phyloP scores from a whole-genome alignment of 2,888 invertebrate species.

The Tetragonula carbonaria region DNA sequence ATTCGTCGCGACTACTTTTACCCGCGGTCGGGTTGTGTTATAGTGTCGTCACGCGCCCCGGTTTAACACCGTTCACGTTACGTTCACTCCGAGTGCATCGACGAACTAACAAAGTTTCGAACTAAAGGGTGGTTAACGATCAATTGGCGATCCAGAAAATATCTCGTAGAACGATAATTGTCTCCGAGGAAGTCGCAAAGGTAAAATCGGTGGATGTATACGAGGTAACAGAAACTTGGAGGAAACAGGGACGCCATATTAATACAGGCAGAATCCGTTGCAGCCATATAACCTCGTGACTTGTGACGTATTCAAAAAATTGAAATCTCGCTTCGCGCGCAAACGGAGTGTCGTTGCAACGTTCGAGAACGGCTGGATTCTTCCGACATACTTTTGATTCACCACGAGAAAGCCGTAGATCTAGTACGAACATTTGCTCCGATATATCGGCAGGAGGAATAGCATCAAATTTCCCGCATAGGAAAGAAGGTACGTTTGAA shows the following conservation, averaged over 20 bases:
- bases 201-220: not conserved
- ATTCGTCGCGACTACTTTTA: slow-evolving; percentile 29
- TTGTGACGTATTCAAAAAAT: not conserved
- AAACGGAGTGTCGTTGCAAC: slow-evolving; percentile 16
- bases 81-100: slow-evolving; percentile 7
- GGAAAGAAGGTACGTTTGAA: not conserved
- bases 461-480: slow-evolving; percentile 11
- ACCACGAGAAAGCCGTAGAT: not conserved
- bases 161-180: not conserved
- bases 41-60: slow-evolving; percentile 38
- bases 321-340: slow-evolving; percentile 51
- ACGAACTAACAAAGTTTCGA: not conserved
- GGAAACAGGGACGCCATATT: not conserved
- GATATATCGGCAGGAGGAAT: not conserved
- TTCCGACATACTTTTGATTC: not conserved
- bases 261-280: not conserved
- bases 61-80: not conserved
- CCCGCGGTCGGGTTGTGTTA: slow-evolving; percentile 48
- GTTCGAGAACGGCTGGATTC: not conserved
- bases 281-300: not conserved
- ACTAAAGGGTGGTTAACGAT: not conserved
- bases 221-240: not conserved
- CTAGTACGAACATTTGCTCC: not conserved
- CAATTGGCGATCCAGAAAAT: not conserved
- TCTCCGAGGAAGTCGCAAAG: not conserved